phyloP scores from a whole-genome alignment of 2,888 invertebrate species.

The Drosophila cracens region DNA sequence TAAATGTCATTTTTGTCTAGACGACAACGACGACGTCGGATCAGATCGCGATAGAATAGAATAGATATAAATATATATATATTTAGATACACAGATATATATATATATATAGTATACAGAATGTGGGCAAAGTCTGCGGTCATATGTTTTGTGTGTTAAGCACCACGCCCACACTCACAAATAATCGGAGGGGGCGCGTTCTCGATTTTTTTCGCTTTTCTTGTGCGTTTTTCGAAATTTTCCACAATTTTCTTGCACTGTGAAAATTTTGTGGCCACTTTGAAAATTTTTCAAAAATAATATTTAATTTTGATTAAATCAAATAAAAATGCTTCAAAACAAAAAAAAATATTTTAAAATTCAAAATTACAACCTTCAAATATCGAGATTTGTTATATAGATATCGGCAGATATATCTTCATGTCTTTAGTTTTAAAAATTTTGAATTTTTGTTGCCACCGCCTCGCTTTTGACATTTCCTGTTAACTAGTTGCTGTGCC shows the following conservation, averaged over 20 bases:
- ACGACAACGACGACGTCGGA: constrained; percentile 57
- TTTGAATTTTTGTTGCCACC: background rate
- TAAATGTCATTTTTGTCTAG: constrained; percentile 83
- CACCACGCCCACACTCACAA: constrained; percentile 50
- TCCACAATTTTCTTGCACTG: background rate
- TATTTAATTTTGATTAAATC: background rate
- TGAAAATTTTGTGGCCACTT: background rate
- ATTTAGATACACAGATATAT: background rate
- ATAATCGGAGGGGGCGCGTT: constrained; percentile 49
- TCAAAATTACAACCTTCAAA: background rate
- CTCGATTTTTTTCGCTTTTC: constrained; percentile 23
- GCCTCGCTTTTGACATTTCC: constrained; percentile 8
- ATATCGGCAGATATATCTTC: background rate
- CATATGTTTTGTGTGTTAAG: constrained; percentile 31
- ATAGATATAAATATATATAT: constrained; percentile 37
- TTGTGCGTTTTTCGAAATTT: constrained; percentile 8
- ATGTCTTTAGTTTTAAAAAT: background rate
- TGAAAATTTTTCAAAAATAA: background rate
- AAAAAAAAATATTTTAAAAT: background rate
- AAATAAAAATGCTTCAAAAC: background rate
- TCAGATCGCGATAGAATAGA: constrained; percentile 52
- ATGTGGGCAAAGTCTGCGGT: constrained; percentile 17
- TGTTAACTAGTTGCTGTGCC: background rate
- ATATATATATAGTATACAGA: constrained; percentile 10
- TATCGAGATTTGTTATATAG: background rate